A percentile compares a stretch with the other conserved stretches of the same genome.
Evolutionary conservation across 2,113 vertebrate species (phyloP).

Genomic region (Oreamnos americanus): DNA sequence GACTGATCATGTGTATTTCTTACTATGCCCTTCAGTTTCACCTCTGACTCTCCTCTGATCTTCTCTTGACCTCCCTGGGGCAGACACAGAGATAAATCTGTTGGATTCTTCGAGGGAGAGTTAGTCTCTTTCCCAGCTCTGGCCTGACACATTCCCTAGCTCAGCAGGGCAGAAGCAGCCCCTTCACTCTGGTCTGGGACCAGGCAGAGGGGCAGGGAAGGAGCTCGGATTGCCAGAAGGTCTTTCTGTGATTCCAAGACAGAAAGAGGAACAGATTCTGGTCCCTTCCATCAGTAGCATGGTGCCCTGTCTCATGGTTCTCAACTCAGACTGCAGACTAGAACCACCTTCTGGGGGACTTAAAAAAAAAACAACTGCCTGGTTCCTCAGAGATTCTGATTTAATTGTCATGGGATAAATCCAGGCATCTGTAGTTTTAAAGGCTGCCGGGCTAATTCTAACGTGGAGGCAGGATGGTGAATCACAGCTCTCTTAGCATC

Average conservation of each 20-base stretch:
- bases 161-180: not conserved
- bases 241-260: not conserved
- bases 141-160: not conserved
- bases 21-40: not conserved
- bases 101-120: not conserved
- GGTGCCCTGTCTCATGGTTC: not conserved
- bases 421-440: not conserved
- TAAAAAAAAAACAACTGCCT: not conserved
- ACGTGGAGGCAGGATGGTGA: not conserved
- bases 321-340: not conserved
- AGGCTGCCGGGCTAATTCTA: not conserved
- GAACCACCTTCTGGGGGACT: not conserved
- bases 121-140: not conserved
- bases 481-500: not conserved
- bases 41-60: not conserved
- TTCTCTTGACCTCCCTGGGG: not conserved
- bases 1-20: not conserved
- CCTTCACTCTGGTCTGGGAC: not conserved
- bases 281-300: rapidly evolving
- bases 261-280: not conserved
- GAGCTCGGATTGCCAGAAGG: not conserved
- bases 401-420: not conserved
- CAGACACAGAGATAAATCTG: not conserved
- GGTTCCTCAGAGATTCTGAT: not conserved
- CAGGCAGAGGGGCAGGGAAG: not conserved